Percentiles rank a stretch among this genome's conserved stretches.
phyloP scores from a whole-genome alignment of 2,888 invertebrate species.

The Sesia apiformis region DNA sequence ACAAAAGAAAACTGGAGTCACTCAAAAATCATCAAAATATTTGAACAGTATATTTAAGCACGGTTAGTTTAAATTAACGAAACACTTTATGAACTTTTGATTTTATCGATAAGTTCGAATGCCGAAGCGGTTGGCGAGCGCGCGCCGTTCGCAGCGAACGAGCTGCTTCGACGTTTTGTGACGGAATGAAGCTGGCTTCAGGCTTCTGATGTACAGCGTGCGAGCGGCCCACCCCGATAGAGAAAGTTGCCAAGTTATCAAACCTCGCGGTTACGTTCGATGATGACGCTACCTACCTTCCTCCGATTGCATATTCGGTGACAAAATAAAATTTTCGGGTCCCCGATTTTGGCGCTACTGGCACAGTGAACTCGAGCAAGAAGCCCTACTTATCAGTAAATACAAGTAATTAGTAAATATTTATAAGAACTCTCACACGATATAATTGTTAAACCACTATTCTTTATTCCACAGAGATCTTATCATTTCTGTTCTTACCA shows the following conservation, averaged over 20 bases:
- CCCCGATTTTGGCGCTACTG: constrained; percentile 53
- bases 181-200: constrained; percentile 49
- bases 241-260: constrained; percentile 70
- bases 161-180: constrained; percentile 40
- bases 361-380: constrained; percentile 50
- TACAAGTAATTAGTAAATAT: background rate
- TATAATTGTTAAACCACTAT: no score
- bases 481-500: no score
- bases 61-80: constrained; percentile 4
- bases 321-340: constrained; percentile 62
- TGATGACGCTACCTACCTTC: constrained; percentile 65
- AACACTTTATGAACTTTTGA: constrained; percentile 5
- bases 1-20: constrained; percentile 37
- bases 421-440: background rate
- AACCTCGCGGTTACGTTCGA: constrained; percentile 66
- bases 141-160: constrained; percentile 52
- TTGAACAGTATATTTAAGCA: constrained; percentile 2
- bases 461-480: no score
- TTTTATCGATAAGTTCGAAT: constrained; percentile 23
- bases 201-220: constrained; percentile 8
- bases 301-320: constrained; percentile 66
- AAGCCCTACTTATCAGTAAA: constrained; percentile 39
- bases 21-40: constrained; percentile 34
- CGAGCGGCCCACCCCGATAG: constrained; percentile 27
- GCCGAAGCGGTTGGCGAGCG: constrained; percentile 31